Evolutionary conservation across 2,888 invertebrate species (phyloP).

Genomic region (Apotomis capreana): DNA sequence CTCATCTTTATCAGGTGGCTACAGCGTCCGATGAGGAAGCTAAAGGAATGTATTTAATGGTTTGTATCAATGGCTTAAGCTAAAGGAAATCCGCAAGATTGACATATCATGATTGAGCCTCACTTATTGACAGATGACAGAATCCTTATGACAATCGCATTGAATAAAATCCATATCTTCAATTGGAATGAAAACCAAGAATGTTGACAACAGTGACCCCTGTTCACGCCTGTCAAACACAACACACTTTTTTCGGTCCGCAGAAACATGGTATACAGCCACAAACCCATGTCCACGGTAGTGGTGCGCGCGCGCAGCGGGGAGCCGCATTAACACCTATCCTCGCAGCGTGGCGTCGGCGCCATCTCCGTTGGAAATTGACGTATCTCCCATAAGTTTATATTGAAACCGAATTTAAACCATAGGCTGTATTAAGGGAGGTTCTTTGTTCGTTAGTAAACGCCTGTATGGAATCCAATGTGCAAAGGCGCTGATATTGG

Average conservation of each 20-base stretch:
- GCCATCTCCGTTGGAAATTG: conserved; percentile 33
- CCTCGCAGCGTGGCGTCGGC: conserved; percentile 55
- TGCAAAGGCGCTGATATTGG: no score
- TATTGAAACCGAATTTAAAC: neutral
- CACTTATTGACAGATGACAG: no score
- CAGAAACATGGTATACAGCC: conserved; percentile 20
- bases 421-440: neutral
- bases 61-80: no score
- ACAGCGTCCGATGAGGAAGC: no score
- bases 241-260: conserved; percentile 18
- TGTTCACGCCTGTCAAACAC: conserved; percentile 18
- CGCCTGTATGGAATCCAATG: no score
- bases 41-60: no score
- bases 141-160: no score
- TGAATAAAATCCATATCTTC: neutral
- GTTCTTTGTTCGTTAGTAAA: no score
- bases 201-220: neutral
- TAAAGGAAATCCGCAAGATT: no score
- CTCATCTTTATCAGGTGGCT: no score
- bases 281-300: conserved; percentile 34
- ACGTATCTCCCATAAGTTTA: neutral
- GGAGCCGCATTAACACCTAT: conserved; percentile 69
- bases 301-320: conserved; percentile 51
- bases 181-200: neutral
- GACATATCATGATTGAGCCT: no score